Evolutionary conservation across 1,140 invertebrate species (phyloP).

Genomic region (Bemisia tabaci): DNA sequence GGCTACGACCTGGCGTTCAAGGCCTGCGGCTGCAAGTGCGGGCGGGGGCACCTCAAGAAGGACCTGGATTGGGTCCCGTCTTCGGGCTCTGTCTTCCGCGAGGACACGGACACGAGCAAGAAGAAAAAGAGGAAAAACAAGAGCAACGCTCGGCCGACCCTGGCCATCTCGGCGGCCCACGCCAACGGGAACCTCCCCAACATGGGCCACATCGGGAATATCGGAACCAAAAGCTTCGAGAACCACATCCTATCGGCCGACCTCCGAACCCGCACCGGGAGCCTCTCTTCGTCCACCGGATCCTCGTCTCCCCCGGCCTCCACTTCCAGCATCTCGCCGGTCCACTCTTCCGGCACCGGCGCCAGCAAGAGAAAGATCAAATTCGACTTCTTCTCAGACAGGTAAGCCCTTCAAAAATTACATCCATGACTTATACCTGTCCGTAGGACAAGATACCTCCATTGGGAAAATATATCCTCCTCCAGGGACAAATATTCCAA

Average conservation of each 20-base stretch:
- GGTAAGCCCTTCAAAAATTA: conserved; percentile 41
- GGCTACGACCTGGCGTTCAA: conserved; percentile 88
- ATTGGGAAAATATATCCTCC: too few relatives aligned
- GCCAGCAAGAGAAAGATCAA: conserved; percentile 52
- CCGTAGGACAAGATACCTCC: too few relatives aligned
- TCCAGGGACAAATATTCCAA: too few relatives aligned
- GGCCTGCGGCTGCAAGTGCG: conserved; percentile 75
- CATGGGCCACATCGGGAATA: not conserved
- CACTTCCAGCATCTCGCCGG: conserved; percentile 45
- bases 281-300: conserved; percentile 46
- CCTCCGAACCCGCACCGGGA: conserved; percentile 37
- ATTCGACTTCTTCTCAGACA: conserved; percentile 64
- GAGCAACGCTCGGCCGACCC: conserved; percentile 43
- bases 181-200: conserved; percentile 12
- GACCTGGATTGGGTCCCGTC: conserved; percentile 80
- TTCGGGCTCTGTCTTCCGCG: conserved; percentile 31
- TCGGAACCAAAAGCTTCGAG: not conserved
- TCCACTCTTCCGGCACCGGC: conserved; percentile 45
- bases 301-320: conserved; percentile 53
- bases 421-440: too few relatives aligned
- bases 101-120: conserved; percentile 42
- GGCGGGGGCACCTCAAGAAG: conserved; percentile 82
- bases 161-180: conserved; percentile 35
- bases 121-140: conserved; percentile 57
- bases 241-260: conserved; percentile 15